Conservation (phyloP, 2,797 vertebrate species). For the Alosa sapidissima region DNA sequence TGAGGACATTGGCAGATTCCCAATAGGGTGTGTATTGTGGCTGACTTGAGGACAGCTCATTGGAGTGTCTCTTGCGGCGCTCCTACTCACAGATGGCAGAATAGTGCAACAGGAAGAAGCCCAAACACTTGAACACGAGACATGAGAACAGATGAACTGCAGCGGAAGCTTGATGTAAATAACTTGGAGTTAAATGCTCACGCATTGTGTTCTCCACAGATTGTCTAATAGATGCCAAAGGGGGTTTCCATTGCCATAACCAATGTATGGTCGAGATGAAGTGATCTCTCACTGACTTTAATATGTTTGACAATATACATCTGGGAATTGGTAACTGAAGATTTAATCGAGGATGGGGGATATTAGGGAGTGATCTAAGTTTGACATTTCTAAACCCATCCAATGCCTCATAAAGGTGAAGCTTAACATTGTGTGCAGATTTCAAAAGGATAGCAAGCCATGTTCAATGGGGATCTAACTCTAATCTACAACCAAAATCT, state of each 20-base stretch:
- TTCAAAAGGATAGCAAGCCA: neutral
- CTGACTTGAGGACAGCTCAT: neutral
- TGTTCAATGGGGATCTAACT: neutral
- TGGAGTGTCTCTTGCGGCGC: neutral
- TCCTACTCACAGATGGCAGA: neutral
- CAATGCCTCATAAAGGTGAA: neutral
- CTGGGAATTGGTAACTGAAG: neutral
- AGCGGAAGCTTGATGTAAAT: neutral
- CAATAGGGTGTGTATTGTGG: neutral
- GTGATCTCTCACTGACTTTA: no score
- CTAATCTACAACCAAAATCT: neutral
- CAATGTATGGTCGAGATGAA: no score
- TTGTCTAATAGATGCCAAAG: neutral
- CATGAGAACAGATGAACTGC: neutral
- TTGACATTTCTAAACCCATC: conserved; percentile 2
- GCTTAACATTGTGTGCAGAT: neutral
- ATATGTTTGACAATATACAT: neutral
- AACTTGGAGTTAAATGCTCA: neutral
- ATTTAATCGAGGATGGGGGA: neutral
- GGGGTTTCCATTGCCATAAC: neutral
- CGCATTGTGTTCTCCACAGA: neutral
- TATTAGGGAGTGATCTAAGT: neutral
- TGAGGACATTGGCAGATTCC: neutral
- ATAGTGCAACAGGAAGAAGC: neutral
- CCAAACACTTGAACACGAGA: neutral